These are phyloP conservation scores for Pituophis catenifer DNA, from an alignment of 2,113 vertebrate genomes.

Conservation along the genomic window DNA sequence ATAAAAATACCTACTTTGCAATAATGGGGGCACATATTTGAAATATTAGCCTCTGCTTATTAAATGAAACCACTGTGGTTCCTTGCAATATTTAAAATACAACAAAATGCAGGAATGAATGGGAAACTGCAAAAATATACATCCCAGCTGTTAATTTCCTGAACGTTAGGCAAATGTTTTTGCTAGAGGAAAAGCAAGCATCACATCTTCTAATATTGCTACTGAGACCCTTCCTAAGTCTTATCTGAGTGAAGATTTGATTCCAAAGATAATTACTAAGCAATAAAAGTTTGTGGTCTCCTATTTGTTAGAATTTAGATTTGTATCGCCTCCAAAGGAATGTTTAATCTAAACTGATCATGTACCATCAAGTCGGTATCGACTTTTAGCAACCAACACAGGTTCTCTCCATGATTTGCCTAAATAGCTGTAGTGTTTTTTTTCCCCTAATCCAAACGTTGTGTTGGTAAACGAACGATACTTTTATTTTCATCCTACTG, in stretches of 20 bases:
- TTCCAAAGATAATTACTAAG: not conserved
- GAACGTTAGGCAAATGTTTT: not conserved
- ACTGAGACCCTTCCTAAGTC: not conserved
- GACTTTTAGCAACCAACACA: not conserved
- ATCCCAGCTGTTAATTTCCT: not conserved
- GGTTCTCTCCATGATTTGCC: not conserved
- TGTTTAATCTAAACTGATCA: not conserved
- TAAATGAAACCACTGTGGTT: not conserved
- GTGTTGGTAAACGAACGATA: not conserved
- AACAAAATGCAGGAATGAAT: not conserved
- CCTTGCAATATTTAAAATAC: not conserved
- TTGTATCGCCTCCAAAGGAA: not conserved
- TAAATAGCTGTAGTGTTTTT: not conserved
- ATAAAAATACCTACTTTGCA: not conserved
- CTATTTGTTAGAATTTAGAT: not conserved
- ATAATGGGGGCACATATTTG: not conserved
- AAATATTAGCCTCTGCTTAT: not conserved
- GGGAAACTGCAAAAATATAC: not conserved
- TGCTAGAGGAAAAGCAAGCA: not conserved
- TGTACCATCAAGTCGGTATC: not conserved
- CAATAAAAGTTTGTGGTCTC: not conserved
- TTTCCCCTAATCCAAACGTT: not conserved
- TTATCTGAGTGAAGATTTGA: not conserved
- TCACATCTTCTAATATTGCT: not conserved
- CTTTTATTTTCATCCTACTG: not conserved